Percentiles rank a stretch among this genome's conserved stretches.
These are phyloP conservation scores for Hydrophis major DNA, from an alignment of 2,797 vertebrate genomes.

Conservation along the genomic window DNA sequence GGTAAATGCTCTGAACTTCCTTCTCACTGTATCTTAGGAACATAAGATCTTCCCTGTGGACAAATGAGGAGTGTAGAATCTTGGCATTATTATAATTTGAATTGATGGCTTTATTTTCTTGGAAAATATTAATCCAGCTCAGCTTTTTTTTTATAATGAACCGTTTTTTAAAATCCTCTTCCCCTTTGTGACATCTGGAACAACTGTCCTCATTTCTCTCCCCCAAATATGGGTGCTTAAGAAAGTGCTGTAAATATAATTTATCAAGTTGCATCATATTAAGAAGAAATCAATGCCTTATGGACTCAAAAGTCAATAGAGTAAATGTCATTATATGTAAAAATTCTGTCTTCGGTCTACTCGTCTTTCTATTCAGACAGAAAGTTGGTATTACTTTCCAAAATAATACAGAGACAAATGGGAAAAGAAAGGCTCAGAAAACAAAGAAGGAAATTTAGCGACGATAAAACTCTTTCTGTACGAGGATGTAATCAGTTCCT, in stretches of 20 bases:
- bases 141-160: not conserved
- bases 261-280: not conserved
- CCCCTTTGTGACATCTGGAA: not conserved
- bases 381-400: constrained; percentile 19
- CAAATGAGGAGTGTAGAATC: not conserved
- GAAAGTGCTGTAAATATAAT: not conserved
- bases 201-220: not conserved
- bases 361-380: constrained; percentile 27
- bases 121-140: not conserved
- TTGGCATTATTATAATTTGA: not conserved
- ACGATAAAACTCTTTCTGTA: constrained; percentile 45
- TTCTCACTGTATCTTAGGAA: not conserved
- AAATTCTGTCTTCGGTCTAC: constrained; percentile 8
- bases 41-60: not conserved
- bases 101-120: not conserved
- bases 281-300: not conserved
- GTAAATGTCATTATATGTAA: constrained; percentile 17
- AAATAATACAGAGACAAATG: constrained; percentile 36
- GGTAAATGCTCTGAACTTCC: not conserved
- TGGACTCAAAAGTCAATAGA: constrained; percentile 28
- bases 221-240: not conserved
- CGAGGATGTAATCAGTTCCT: constrained; percentile 42
- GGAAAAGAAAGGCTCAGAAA: not conserved
- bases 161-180: not conserved
- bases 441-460: constrained; percentile 39